A percentile compares a stretch with the other conserved stretches of the same genome.
Evolutionary conservation across 2,113 vertebrate species (phyloP).

Genomic region (Oncorhynchus nerka): DNA sequence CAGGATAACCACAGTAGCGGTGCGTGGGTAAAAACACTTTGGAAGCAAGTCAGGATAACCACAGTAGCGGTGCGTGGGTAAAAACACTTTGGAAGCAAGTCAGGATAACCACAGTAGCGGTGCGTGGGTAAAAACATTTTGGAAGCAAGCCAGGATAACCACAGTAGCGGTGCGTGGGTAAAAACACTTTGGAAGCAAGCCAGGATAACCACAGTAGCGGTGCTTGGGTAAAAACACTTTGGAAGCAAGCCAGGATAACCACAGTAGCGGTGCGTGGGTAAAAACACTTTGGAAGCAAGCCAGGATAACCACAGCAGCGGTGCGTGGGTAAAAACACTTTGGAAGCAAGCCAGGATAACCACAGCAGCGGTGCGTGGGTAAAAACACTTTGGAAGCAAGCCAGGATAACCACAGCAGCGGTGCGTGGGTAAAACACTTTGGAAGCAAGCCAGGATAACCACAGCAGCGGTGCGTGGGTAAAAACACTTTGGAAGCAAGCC

Average conservation of each 20-base stretch:
- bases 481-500: constrained; percentile 2
- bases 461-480: too few relatives aligned
- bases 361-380: too few relatives aligned
- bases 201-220: constrained; percentile 3
- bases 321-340: too few relatives aligned
- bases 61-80: too few relatives aligned
- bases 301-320: constrained; percentile 2
- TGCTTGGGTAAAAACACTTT: too few relatives aligned
- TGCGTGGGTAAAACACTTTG: too few relatives aligned
- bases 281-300: constrained; percentile 1
- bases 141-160: constrained; percentile 26
- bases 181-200: constrained; percentile 1
- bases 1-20: constrained; percentile 3
- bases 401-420: constrained; percentile 2
- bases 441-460: constrained; percentile 27
- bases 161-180: too few relatives aligned
- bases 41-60: constrained; percentile 27
- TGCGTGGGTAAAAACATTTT: too few relatives aligned
- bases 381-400: constrained; percentile 1
- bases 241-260: constrained; percentile 26
- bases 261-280: too few relatives aligned
- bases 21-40: too few relatives aligned
- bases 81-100: constrained; percentile 1
- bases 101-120: constrained; percentile 3
- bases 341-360: constrained; percentile 26